Percentiles rank a stretch among this genome's conserved stretches.
Conservation (phyloP, 2,888 invertebrate species). For the Zygothrica quintamaculata region DNA sequence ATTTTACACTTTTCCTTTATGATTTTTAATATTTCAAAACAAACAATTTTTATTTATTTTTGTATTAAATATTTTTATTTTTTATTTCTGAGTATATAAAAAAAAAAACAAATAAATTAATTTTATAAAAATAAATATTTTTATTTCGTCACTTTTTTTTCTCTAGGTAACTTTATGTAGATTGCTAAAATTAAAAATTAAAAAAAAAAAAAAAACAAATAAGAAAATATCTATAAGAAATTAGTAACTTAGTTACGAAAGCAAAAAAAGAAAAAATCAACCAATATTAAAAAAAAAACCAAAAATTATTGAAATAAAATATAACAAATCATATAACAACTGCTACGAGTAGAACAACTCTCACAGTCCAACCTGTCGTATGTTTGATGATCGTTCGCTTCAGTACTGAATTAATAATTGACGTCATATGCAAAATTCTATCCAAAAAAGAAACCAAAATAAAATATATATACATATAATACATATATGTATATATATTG, state of each 20-base stretch:
- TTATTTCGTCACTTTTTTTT: conserved; percentile 66
- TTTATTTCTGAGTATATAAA: conserved; percentile 41
- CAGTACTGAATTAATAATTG: conserved; percentile 52
- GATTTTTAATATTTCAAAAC: conserved; percentile 32
- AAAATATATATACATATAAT: conserved; percentile 19
- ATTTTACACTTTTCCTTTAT: conserved; percentile 33
- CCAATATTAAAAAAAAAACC: conserved; percentile 36
- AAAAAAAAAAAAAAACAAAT: conserved; percentile 14
- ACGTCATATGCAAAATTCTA: conserved; percentile 51
- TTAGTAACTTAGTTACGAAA: conserved; percentile 72
- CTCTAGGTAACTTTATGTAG: conserved; percentile 85
- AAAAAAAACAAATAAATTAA: conserved; percentile 58
- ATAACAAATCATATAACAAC: conserved; percentile 28
- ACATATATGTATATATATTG: too few species aligned
- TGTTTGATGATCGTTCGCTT: conserved; percentile 69
- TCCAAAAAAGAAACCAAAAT: conserved; percentile 22
- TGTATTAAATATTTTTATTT: conserved; percentile 24
- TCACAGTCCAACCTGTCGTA: conserved; percentile 65
- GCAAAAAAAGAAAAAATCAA: conserved; percentile 35
- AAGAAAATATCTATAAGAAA: conserved; percentile 55
- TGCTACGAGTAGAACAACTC: conserved; percentile 55
- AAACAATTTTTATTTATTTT: conserved; percentile 20
- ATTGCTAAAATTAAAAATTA: conserved; percentile 68
- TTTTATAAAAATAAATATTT: conserved; percentile 46
- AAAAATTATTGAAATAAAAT: conserved; percentile 46